These are phyloP conservation scores for Mizuhopecten yessoensis DNA, from an alignment of 1,140 invertebrate genomes.

Conservation along the genomic window DNA sequence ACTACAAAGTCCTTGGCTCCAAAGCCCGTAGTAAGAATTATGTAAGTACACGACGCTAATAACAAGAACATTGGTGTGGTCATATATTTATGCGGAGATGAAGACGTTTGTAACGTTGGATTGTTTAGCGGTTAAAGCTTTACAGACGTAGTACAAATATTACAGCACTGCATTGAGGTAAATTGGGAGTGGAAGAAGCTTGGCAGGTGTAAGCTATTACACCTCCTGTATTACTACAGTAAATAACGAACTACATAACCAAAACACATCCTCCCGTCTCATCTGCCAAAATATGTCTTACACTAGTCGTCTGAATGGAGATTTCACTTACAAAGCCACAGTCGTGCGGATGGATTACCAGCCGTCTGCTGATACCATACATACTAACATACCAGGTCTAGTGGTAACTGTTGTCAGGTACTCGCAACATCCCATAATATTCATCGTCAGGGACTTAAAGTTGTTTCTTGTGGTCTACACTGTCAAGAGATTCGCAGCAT, in stretches of 20 bases:
- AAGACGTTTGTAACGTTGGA: neutral
- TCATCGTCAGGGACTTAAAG: neutral
- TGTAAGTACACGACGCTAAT: neutral
- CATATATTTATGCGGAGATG: neutral
- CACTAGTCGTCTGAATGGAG: constrained; percentile 31
- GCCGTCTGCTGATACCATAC: neutral
- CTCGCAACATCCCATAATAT: neutral
- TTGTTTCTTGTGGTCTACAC: neutral
- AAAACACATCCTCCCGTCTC: constrained; percentile 5
- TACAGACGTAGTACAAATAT: neutral
- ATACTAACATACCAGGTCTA: neutral
- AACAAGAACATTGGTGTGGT: neutral
- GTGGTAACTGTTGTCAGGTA: neutral
- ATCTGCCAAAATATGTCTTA: constrained; percentile 10
- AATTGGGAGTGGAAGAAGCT: neutral
- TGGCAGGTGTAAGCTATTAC: neutral
- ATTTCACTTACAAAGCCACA: constrained; percentile 18
- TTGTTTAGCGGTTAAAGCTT: neutral
- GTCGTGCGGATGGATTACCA: neutral
- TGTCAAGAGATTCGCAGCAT: neutral
- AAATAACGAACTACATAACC: constrained; percentile 28
- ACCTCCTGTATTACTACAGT: constrained; percentile 24
- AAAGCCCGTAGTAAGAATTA: constrained; percentile 3
- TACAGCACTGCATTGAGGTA: neutral
- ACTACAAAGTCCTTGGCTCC: neutral